Percentiles rank a stretch among this genome's conserved stretches.
These are phyloP conservation scores for Euplagia quadripunctaria DNA, from an alignment of 2,888 invertebrate genomes.

Conservation along the genomic window DNA sequence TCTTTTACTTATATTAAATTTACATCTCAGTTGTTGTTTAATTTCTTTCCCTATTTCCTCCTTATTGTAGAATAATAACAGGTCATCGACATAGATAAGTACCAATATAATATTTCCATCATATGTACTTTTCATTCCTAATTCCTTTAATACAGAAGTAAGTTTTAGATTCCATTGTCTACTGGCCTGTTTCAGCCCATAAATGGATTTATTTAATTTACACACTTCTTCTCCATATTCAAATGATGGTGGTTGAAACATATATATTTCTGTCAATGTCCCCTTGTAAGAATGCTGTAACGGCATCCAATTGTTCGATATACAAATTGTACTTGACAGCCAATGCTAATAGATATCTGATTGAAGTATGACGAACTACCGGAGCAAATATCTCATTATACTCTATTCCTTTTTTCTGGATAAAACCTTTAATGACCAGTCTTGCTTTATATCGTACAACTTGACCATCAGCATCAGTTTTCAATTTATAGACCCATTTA, in stretches of 20 bases:
- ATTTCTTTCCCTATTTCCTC: slow-evolving; percentile 26
- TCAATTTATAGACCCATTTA: slow-evolving; percentile 51
- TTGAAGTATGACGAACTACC: too few relatives aligned
- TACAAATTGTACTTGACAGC: slow-evolving; percentile 18
- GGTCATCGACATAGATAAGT: too few relatives aligned
- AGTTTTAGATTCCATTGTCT: background rate
- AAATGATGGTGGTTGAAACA: slow-evolving; percentile 29
- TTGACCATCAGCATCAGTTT: slow-evolving; percentile 26
- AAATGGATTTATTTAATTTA: slow-evolving; percentile 42
- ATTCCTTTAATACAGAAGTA: slow-evolving; percentile 21
- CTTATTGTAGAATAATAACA: slow-evolving; percentile 10
- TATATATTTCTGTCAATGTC: slow-evolving; percentile 18
- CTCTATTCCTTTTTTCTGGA: background rate
- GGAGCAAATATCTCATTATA: slow-evolving; percentile 9
- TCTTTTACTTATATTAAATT: slow-evolving; percentile 21
- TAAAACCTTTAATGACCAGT: too few relatives aligned
- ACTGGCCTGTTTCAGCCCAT: background rate
- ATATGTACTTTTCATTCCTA: slow-evolving; percentile 5
- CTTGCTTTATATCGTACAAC: background rate
- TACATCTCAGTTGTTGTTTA: slow-evolving; percentile 22
- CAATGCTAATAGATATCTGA: too few relatives aligned
- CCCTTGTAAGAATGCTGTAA: slow-evolving; percentile 13
- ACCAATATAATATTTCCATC: too few relatives aligned
- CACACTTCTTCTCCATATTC: slow-evolving; percentile 41
- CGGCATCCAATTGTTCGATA: slow-evolving; percentile 15